phyloP scores from a whole-genome alignment of 2,888 invertebrate genomes.

The Amiota minor region DNA sequence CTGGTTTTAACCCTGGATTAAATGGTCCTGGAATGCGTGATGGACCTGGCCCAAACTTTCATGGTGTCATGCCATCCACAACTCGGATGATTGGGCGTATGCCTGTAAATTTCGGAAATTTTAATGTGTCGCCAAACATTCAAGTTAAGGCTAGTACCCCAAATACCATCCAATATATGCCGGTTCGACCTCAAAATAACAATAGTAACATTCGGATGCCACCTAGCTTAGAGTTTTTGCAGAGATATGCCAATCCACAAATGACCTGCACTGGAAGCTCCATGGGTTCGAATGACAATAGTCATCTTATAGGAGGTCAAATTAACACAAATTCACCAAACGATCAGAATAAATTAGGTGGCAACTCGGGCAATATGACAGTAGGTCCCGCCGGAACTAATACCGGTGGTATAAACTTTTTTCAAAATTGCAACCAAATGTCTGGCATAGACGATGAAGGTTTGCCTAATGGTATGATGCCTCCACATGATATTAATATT shows the following conservation, averaged over 20 bases:
- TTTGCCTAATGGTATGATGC: conserved; percentile 67
- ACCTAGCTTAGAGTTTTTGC: conserved; percentile 91
- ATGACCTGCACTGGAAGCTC: conserved; percentile 71
- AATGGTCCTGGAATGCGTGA: conserved; percentile 48
- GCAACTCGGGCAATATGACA: conserved; percentile 48
- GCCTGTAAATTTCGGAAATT: conserved; percentile 77
- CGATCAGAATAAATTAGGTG: not conserved
- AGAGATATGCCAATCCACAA: conserved; percentile 87
- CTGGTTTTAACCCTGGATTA: conserved; percentile 45
- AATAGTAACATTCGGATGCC: conserved; percentile 82
- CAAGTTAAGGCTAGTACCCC: conserved; percentile 97
- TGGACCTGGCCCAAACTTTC: conserved; percentile 73
- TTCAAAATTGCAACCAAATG: conserved; percentile 71
- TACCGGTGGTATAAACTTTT: conserved; percentile 63
- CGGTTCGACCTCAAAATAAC: conserved; percentile 89
- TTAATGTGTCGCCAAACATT: conserved; percentile 79
- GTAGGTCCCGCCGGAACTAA: conserved; percentile 28
- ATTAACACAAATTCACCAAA: conserved; percentile 36
- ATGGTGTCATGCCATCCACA: conserved; percentile 68
- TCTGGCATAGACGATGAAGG: conserved; percentile 64
- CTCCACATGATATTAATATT: conserved; percentile 62
- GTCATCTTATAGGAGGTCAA: conserved; percentile 17
- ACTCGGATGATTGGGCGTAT: conserved; percentile 80
- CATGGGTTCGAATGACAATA: conserved; percentile 40
- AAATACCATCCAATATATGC: conserved; percentile 98